Base-by-base conservation (phyloP, 2,797 vertebrate genomes). In the Chanos chanos region DNA sequence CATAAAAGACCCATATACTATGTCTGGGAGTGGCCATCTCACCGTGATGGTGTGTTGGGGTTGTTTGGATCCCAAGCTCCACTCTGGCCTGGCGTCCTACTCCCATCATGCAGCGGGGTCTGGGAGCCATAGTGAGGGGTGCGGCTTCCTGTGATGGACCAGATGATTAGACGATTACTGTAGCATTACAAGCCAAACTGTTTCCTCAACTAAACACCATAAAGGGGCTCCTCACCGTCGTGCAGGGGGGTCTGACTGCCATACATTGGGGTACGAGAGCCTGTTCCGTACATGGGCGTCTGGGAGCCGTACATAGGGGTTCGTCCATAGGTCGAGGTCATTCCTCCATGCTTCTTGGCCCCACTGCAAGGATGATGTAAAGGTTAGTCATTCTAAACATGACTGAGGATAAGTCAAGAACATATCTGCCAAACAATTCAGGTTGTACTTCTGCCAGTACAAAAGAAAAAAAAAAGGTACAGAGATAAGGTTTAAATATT, bases 1-100 rank as follows among this genome's bases (percentile, higher is more conserved):
- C n/a, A n/a, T n/a, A n/a, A n/a, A n/a, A n/a, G n/a, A n/a, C n/a
- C n/a, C n/a, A n/a, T n/a, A n/a, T n/a, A n/a, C n/a, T n/a, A n/a
- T n/a, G n/a, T n/a, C n/a, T 4, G 12, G 8, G 2, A 9, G n/a
- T 4, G 10, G 39, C 25, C 7, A 4, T 61, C 58, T 59, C 64
- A 95, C 94, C 95, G 89, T 47, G 94, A 97, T 0, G 95, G 94
- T 0, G 94, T 96, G 82, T 98, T 98, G 70, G 94, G 93, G 77
- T 96, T 97, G 76, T 88, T 96, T 63, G 95, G 95, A 75, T 97
- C 95, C 95, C 95, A 98, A 9, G 95, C 95, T 0, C 94, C 94
- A 1, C 94, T 97, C 83, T 97, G 95, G 1, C 94, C 94, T 0
- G 95, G 95, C 0, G 95, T 98, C 48, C 95, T 86, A 84, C 94